Conservation (phyloP, 1,140 invertebrate genomes). For the Phymorhynchus buccinoides region DNA sequence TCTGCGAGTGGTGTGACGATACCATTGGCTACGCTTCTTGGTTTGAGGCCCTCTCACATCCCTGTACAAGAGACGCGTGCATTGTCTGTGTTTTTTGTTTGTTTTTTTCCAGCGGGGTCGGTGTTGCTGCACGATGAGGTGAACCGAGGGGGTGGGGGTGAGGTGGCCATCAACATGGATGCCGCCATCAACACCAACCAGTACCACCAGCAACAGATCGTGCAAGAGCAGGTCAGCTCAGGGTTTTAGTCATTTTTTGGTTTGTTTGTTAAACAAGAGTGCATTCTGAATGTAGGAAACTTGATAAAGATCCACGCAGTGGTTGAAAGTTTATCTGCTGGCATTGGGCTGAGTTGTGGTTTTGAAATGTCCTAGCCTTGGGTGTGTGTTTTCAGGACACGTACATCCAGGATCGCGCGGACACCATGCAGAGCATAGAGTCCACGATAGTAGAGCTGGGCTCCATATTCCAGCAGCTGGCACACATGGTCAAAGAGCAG, state of each 20-base stretch:
- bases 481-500: constrained; percentile 99
- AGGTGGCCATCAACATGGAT: constrained; percentile 72
- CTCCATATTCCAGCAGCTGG: constrained; percentile 97
- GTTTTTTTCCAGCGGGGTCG: constrained; percentile 76
- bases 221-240: constrained; percentile 78
- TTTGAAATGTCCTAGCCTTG: too few species aligned
- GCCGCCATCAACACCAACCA: constrained; percentile 66
- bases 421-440: constrained; percentile 99
- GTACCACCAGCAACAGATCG: constrained; percentile 78
- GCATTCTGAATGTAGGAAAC: too few species aligned
- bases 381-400: constrained; percentile 78
- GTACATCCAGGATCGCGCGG: constrained; percentile 92
- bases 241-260: constrained; percentile 9
- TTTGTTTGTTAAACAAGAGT: constrained; percentile 47
- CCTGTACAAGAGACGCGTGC: too few species aligned
- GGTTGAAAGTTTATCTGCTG: too few species aligned
- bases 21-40: too few species aligned
- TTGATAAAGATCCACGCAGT: too few species aligned
- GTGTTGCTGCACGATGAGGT: constrained; percentile 76
- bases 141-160: constrained; percentile 63
- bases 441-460: constrained; percentile 99
- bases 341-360: too few species aligned
- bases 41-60: too few species aligned
- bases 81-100: too few species aligned
- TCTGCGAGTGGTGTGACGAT: too few species aligned